Base-by-base conservation (phyloP, 2,113 vertebrate genomes). In the Nothocercus nigrocapillus region DNA sequence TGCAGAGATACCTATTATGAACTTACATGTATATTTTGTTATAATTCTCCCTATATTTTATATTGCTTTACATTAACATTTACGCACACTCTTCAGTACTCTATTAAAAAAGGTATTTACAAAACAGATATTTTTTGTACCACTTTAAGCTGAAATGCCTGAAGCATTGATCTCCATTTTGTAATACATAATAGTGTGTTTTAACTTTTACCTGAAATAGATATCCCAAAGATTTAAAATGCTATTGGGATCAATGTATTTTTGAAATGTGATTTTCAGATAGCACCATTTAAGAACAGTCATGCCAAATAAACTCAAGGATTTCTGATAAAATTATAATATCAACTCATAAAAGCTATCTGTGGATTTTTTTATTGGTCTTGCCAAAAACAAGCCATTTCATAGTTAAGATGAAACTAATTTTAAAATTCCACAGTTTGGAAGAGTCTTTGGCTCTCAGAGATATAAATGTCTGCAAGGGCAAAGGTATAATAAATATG, bases 161-260 rank as follows among this genome's bases (percentile, higher is more conserved):
- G 47, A 94, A 98, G 97, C 97, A 56, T 69, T 93, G 54, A 93
- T 82, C 32, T 98, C 87, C 80, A 92, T 97, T 98, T 97, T 42
- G 56, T 87, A 94, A 85, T 69, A 81, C 34, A 94, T 95, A 97
- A 97, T 85, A 87, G 27, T 7, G 17, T 90, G 51, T 79, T 97
- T 95, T 96, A 94, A 97, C 95, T 98, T 98, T 89, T 95, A 96
- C 85, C 94, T 89, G 85, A 89, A 97, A 87, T 34, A 90, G 69
- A 75, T 92, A 95, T 91, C 22, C 11, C 54, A 59, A 94, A 94
- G 79, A 95, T 95, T 96, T 94, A 79, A 97, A 97, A 94, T 94
- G 77, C 70, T 85, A 89, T 28, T 47, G 87, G 70, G 93, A 97
- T 91, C 64, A 95, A 96, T 94, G 67, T 94, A n/a, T 89, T 95